Evolutionary conservation across 2,888 invertebrate genomes (phyloP).

Genomic region (Cantharis rufa): DNA sequence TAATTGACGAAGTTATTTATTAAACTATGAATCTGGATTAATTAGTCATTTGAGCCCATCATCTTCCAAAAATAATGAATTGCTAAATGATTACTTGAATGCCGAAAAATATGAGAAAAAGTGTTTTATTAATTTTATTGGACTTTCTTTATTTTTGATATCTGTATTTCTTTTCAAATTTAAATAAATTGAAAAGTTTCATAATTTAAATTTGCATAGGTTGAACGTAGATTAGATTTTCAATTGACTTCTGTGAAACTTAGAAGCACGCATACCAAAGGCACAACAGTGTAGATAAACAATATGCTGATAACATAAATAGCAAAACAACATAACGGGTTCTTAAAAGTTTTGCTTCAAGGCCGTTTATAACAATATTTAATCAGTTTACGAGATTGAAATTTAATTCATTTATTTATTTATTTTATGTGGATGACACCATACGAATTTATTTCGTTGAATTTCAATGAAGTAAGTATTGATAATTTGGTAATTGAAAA

Average conservation of each 20-base stretch:
- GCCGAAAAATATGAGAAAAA: constrained; percentile 58
- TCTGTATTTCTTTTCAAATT: background rate
- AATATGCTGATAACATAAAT: background rate
- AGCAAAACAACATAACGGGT: too few species aligned
- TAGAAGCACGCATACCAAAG: background rate
- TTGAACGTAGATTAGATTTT: background rate
- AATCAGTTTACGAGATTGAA: too few species aligned
- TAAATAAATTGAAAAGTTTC: background rate
- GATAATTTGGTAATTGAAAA: too few species aligned
- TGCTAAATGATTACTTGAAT: constrained; percentile 58
- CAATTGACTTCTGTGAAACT: background rate
- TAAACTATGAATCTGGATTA: background rate
- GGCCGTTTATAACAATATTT: too few species aligned
- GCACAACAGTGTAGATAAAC: background rate
- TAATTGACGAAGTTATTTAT: constrained; percentile 63
- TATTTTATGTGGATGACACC: too few species aligned
- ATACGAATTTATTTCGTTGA: too few species aligned
- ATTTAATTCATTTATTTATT: too few species aligned
- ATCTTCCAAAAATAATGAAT: constrained; percentile 60
- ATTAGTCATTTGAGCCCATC: constrained; percentile 60
- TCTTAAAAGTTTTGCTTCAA: too few species aligned
- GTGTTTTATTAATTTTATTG: constrained; percentile 61
- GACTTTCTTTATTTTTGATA: constrained; percentile 39
- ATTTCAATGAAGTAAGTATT: too few species aligned
- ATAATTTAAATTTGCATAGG: background rate